Conservation (phyloP, 2,888 invertebrate species). For the Melitaea athalia region DNA sequence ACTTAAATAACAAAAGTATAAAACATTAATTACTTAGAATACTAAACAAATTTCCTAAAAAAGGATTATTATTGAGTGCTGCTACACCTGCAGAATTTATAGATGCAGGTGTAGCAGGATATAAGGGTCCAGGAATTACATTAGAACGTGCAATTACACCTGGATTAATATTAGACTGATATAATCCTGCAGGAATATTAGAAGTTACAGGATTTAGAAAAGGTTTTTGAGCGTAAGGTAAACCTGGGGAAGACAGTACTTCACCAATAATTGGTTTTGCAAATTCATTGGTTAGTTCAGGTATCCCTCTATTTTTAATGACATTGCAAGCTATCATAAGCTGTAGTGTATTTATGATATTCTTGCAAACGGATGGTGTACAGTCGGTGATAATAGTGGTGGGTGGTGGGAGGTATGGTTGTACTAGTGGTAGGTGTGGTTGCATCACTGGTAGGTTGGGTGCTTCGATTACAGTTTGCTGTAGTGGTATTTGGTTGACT, state of each 20-base stretch:
- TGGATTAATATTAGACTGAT: background rate
- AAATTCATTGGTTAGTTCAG: slow-evolving; percentile 52
- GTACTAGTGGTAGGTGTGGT: slow-evolving; percentile 26
- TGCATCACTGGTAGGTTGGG: background rate
- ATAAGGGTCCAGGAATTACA: slow-evolving; percentile 1
- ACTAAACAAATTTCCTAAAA: slow-evolving; percentile 8
- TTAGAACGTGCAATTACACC: background rate
- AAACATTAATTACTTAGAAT: slow-evolving; percentile 11
- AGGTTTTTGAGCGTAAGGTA: slow-evolving; percentile 47
- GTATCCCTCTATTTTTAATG: slow-evolving; percentile 55
- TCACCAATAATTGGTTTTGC: slow-evolving; percentile 58
- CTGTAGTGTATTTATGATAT: slow-evolving; percentile 64
- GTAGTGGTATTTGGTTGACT: slow-evolving; percentile 37
- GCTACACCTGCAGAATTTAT: background rate
- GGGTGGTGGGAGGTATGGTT: slow-evolving; percentile 34
- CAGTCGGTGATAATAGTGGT: slow-evolving; percentile 66
- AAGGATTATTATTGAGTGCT: background rate
- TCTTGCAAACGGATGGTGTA: slow-evolving; percentile 63
- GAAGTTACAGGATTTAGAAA: slow-evolving; percentile 34
- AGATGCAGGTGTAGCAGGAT: background rate
- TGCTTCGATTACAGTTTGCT: slow-evolving; percentile 15
- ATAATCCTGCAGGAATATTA: slow-evolving; percentile 27
- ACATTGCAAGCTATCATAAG: slow-evolving; percentile 65
- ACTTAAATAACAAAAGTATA: background rate
- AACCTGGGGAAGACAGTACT: slow-evolving; percentile 47